These are phyloP conservation scores for Scolanthus callimorphus DNA, from an alignment of 92 coral and sea anemone genomes.

Conservation along the genomic window DNA sequence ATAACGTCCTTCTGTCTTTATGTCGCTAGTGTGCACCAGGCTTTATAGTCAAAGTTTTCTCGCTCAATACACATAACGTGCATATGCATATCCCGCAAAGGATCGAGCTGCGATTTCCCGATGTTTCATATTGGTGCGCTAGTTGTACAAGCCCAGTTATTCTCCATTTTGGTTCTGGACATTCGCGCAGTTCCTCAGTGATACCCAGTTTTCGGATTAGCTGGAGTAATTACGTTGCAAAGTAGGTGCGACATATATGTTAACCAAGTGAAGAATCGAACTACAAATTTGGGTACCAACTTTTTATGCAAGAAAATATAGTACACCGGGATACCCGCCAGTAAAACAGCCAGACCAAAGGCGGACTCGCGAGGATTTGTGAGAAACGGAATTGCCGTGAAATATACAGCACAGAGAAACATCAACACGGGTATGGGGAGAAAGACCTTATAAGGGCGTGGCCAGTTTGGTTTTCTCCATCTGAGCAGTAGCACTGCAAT, in stretches of 20 bases:
- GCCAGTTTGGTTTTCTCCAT: conserved; percentile 31
- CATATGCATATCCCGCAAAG: too few relatives aligned
- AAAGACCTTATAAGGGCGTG: conserved; percentile 40
- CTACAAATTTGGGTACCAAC: conserved; percentile 6
- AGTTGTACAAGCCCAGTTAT: too few relatives aligned
- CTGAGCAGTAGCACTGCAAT: conserved; percentile 34
- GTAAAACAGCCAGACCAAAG: conserved; percentile 28
- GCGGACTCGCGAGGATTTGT: conserved; percentile 39
- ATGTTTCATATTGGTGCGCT: too few relatives aligned
- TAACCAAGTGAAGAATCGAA: not conserved
- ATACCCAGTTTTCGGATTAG: conserved; percentile 13
- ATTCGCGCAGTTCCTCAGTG: too few relatives aligned
- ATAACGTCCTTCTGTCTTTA: too few relatives aligned
- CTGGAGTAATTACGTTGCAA: conserved; percentile 25
- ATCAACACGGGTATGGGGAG: conserved; percentile 22
- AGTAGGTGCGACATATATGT: conserved; percentile 2
- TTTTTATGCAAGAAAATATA: conserved; percentile 25
- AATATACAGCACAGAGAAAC: conserved; percentile 22
- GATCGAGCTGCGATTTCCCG: too few relatives aligned
- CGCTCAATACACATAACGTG: too few relatives aligned
- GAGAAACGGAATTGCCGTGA: conserved; percentile 35
- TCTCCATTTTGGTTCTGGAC: too few relatives aligned
- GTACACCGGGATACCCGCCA: conserved; percentile 46
- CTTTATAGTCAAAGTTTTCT: too few relatives aligned
- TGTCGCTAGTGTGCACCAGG: too few relatives aligned